Conservation (phyloP, 1,140 invertebrate genomes). For the Trichomalopsis sarcophagae region DNA sequence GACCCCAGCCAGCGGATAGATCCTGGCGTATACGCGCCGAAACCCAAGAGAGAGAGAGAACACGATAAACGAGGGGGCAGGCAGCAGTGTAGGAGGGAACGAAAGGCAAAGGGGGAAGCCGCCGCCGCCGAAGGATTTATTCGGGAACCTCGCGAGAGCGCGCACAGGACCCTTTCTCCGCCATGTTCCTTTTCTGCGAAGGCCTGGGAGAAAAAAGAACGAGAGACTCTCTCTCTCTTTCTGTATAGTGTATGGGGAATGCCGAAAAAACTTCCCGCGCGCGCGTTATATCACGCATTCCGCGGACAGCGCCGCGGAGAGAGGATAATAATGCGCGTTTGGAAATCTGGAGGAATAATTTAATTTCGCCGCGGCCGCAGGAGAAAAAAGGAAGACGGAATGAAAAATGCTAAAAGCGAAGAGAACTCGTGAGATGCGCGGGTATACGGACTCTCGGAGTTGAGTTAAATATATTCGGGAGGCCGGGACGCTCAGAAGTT, state of each 20-base stretch:
- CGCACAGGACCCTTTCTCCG: slow-evolving; percentile 36
- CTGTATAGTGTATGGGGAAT: neutral
- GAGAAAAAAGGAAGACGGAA: neutral
- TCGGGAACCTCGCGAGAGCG: slow-evolving; percentile 26
- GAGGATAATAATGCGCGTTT: slow-evolving; percentile 5
- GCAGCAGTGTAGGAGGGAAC: slow-evolving; percentile 22
- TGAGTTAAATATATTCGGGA: neutral
- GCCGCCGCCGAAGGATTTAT: slow-evolving; percentile 44
- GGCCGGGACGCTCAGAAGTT: neutral
- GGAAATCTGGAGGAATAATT: slow-evolving; percentile 46
- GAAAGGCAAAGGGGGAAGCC: neutral
- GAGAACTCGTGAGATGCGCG: neutral
- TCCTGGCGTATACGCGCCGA: neutral
- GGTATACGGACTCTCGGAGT: neutral
- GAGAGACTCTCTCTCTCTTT: neutral
- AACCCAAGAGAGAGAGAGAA: slow-evolving; percentile 1
- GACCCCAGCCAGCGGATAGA: neutral
- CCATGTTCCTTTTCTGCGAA: slow-evolving; percentile 37
- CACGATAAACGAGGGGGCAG: slow-evolving; percentile 24
- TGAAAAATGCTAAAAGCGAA: slow-evolving; percentile 48
- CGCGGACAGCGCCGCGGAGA: neutral
- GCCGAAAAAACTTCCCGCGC: slow-evolving; percentile 29
- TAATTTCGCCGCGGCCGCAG: slow-evolving; percentile 15
- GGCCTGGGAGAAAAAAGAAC: slow-evolving; percentile 5
- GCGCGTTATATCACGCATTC: slow-evolving; percentile 44